These are phyloP conservation scores for Mycalesis mineus DNA, from an alignment of 2,888 invertebrate genomes.

Conservation along the genomic window DNA sequence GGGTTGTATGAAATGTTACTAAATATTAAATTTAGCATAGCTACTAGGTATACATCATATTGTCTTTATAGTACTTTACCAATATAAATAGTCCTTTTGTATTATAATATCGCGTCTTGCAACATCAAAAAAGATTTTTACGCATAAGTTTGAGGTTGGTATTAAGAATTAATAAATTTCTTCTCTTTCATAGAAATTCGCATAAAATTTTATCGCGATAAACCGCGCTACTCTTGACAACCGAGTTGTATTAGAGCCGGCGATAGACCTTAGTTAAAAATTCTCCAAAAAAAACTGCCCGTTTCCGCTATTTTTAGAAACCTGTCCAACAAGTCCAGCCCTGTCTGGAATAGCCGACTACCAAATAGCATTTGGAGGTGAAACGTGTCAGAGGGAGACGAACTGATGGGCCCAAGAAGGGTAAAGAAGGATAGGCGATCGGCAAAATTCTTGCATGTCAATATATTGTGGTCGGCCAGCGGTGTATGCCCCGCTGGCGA, in stretches of 20 bases:
- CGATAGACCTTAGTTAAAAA: constrained; percentile 41
- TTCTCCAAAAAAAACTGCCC: constrained; percentile 55
- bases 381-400: constrained; percentile 68
- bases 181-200: not conserved
- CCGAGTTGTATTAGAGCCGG: constrained; percentile 26
- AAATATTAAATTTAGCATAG: too few species aligned
- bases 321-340: constrained; percentile 64
- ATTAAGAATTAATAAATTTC: too few species aligned
- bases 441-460: constrained; percentile 64
- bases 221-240: constrained; percentile 2
- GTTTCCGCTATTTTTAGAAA: constrained; percentile 73
- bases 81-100: too few species aligned
- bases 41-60: too few species aligned
- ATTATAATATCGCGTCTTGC: too few species aligned
- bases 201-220: not conserved
- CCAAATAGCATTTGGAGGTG: constrained; percentile 73
- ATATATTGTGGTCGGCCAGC: constrained; percentile 42
- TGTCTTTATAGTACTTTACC: too few species aligned
- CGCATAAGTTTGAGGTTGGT: too few species aligned
- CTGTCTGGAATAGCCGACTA: constrained; percentile 57
- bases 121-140: too few species aligned
- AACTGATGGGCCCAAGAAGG: constrained; percentile 48
- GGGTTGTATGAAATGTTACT: too few species aligned
- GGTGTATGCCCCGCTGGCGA: constrained; percentile 30
- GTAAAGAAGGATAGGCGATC: constrained; percentile 62